These are phyloP conservation scores for Dunckerocampus dactyliophorus DNA, from an alignment of 2,113 vertebrate species.

Conservation along the genomic window DNA sequence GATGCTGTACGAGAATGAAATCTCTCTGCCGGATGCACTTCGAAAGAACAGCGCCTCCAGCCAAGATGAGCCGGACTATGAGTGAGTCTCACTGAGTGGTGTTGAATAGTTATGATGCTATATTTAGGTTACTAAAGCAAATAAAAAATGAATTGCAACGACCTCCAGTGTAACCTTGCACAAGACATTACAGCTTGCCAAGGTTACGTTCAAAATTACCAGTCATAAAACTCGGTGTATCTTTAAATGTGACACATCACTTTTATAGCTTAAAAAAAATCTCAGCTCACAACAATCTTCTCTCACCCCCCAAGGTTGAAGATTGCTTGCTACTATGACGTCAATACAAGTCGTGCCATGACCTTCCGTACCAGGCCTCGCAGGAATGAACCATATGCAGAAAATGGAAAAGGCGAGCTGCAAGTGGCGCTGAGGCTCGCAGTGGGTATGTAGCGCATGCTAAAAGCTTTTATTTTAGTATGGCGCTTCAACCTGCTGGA, in stretches of 20 bases:
- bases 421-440: conserved; percentile 55
- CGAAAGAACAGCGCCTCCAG: no score
- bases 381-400: conserved; percentile 40
- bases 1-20: conserved; percentile 70
- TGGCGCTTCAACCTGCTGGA: no score
- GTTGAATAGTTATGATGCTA: not conserved
- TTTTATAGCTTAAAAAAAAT: not conserved
- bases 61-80: conserved; percentile 19
- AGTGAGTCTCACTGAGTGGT: conserved; percentile 39
- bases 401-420: conserved; percentile 45
- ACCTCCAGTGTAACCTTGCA: not conserved
- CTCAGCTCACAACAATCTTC: not conserved
- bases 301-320: conserved; percentile 39
- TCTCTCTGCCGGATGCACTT: conserved; percentile 44
- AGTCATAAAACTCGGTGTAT: not conserved
- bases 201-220: not conserved
- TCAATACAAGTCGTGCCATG: conserved; percentile 40
- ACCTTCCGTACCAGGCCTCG: conserved; percentile 37
- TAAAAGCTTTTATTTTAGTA: not conserved
- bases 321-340: conserved; percentile 61
- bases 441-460: conserved; percentile 35
- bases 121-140: not conserved
- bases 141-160: not conserved
- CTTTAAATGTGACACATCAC: not conserved
- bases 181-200: not conserved